These are phyloP conservation scores for Numenius phaeopus DNA, from an alignment of 2,797 vertebrate species.

Conservation along the genomic window DNA sequence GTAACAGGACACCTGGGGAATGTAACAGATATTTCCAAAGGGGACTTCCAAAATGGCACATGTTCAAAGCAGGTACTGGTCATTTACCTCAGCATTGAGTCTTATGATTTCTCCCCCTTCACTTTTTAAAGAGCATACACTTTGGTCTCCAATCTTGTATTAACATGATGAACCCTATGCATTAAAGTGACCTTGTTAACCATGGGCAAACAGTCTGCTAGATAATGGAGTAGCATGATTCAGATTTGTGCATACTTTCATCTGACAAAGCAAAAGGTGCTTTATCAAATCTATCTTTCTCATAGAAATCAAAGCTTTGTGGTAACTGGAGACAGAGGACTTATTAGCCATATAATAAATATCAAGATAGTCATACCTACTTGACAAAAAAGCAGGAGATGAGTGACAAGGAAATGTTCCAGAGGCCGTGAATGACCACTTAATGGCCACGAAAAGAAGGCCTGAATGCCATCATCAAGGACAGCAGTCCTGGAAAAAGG, in stretches of 20 bases:
- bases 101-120: background rate
- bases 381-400: background rate
- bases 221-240: background rate
- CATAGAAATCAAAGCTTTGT: background rate
- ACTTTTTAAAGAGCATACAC: background rate
- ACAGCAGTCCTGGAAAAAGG: background rate
- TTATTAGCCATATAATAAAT: background rate
- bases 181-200: background rate
- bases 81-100: background rate
- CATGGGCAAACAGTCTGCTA: background rate
- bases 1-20: background rate
- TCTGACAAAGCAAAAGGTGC: background rate
- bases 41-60: background rate
- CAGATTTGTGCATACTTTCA: background rate
- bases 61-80: background rate
- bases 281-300: background rate
- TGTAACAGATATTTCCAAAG: background rate
- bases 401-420: background rate
- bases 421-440: background rate
- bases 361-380: background rate
- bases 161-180: accelerated
- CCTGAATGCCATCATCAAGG: background rate
- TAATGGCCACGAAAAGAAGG: background rate
- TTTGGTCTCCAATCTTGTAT: background rate
- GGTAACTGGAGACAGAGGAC: background rate